Base-by-base conservation (phyloP, 2,888 invertebrate species). In the Onthophagus sagittarius region DNA sequence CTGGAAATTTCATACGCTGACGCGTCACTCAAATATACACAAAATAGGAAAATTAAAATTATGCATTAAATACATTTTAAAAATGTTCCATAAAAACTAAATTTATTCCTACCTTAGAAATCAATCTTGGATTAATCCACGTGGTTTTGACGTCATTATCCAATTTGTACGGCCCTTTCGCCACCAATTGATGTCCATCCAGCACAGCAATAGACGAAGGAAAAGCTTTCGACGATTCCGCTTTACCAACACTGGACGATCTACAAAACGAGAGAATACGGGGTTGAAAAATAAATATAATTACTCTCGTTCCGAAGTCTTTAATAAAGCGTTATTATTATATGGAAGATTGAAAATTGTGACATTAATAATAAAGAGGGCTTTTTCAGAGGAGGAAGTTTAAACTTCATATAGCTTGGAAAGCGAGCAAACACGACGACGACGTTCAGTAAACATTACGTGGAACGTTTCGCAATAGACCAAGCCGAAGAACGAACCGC, bases 101-200 rank as follows among this genome's bases (percentile, higher is more conserved):
- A 23, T 62, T 53, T 53, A 71, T 71, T 71, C 72, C 85, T 83
- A 88, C 88, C 88, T 88, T 88, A 70, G 88, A 88, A 81, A 88
- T 87, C 77, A 88, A 84, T 78, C 88, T 86, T 71, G 88, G 88
- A 85, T 88, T 88, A 82, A 88, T 88, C 88, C 88, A 88, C 76
- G 87, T 86, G 80, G 88, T 87, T 84, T 88, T 88, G 84, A 88
- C 87, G 81, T 88, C 88, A 82, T 88, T 88, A 83, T 88, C 88
- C 78, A 87, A 86, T 80, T 87, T 85, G 79, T 87, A 87, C 32
- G 87, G 85, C 76, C 86, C 84, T 81, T 87, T 87, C 78, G 86
- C 85, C 79, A 86, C 86, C 81, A 86, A 86, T 80, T 85, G 72
- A 7, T 6, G 82, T 77, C 82, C 81, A 78, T 83, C 83, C 72